Conservation (phyloP, 2,113 vertebrate species). For the Amia ocellicauda region DNA sequence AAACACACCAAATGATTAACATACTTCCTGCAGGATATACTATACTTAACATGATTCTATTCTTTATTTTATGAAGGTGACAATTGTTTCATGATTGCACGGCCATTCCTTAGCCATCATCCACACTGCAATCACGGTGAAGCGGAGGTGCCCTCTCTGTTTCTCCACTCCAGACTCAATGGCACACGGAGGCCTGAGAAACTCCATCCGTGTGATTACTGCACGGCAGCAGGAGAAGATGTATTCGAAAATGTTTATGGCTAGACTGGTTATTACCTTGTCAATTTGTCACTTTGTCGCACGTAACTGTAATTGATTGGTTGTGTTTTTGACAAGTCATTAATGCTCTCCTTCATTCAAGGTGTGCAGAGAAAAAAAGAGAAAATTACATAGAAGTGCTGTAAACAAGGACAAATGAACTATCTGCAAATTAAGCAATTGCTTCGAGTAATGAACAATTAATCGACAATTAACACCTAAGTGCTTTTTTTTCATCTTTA, state of each 20-base stretch:
- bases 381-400: slow-evolving; percentile 30
- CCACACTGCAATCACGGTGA: too few species aligned
- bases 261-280: slow-evolving; percentile 39
- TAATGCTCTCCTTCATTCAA: slow-evolving; percentile 31
- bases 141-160: too few species aligned
- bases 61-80: too few species aligned
- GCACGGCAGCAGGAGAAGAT: slow-evolving; percentile 22
- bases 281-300: slow-evolving; percentile 47
- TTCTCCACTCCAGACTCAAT: too few species aligned
- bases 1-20: too few species aligned
- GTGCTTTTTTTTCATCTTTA: slow-evolving; percentile 23
- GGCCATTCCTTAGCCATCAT: too few species aligned
- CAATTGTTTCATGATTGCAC: too few species aligned
- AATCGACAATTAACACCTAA: slow-evolving; percentile 43
- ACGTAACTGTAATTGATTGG: slow-evolving; percentile 37
- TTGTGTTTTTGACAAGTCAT: slow-evolving; percentile 38
- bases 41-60: too few species aligned
- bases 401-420: slow-evolving; percentile 37
- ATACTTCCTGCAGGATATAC: too few species aligned
- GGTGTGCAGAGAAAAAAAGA: slow-evolving; percentile 21
- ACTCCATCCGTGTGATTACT: slow-evolving; percentile 38
- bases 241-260: slow-evolving; percentile 31
- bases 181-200: too few species aligned
- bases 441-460: slow-evolving; percentile 39
- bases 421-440: slow-evolving; percentile 32